Evolutionary conservation across 2,888 invertebrate genomes (phyloP).

Genomic region (Scaptomyza tumidula): DNA sequence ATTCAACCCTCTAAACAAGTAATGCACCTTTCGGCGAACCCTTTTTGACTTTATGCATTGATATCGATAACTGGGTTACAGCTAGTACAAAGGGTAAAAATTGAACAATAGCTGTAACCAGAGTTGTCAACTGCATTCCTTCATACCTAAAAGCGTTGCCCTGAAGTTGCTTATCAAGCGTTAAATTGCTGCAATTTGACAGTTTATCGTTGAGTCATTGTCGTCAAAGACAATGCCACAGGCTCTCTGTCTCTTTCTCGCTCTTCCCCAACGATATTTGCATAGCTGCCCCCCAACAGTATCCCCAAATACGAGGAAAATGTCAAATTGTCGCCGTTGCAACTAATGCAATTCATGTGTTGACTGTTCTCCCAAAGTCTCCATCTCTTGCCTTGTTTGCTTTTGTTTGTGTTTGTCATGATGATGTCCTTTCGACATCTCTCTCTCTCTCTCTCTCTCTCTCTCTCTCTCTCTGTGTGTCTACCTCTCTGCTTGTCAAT

Average conservation of each 20-base stretch:
- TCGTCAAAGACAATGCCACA: constrained; percentile 44
- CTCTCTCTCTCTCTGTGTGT: not conserved
- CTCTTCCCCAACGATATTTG: constrained; percentile 31
- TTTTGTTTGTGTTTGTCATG: constrained; percentile 63
- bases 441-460: constrained; percentile 1
- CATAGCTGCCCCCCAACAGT: constrained; percentile 33
- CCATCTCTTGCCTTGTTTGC: constrained; percentile 30
- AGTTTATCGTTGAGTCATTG: constrained; percentile 72
- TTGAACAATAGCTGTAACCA: constrained; percentile 29
- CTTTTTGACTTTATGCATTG: constrained; percentile 45
- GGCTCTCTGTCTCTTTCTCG: constrained; percentile 20
- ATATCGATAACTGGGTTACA: not conserved
- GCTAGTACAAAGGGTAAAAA: constrained; percentile 14
- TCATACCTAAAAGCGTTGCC: not conserved
- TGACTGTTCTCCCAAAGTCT: constrained; percentile 45
- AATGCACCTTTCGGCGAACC: constrained; percentile 20
- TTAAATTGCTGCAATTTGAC: constrained; percentile 82
- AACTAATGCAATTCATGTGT: constrained; percentile 76
- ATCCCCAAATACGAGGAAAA: constrained; percentile 41
- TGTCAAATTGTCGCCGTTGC: constrained; percentile 60
- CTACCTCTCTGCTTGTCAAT: constrained; percentile 54
- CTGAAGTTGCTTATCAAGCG: constrained; percentile 68
- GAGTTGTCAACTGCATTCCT: constrained; percentile 37
- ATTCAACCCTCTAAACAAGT: constrained; percentile 18
- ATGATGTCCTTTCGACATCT: constrained; percentile 56